phyloP scores from a whole-genome alignment of 2,113 vertebrate genomes.

The Gymnocephalus cernua region DNA sequence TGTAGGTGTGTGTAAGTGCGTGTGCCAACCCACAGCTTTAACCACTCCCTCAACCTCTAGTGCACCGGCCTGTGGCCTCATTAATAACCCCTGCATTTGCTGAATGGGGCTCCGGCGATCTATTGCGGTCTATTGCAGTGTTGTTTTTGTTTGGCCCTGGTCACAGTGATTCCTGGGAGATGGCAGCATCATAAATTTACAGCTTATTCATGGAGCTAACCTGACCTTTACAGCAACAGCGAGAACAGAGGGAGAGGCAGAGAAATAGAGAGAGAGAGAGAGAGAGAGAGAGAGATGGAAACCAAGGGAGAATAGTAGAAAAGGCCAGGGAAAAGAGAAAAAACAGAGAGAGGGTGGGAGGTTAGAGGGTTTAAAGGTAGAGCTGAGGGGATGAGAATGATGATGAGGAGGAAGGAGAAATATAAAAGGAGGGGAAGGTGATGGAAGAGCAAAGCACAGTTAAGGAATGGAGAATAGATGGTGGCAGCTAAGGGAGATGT shows the following conservation, averaged over 20 bases:
- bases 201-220: conserved; percentile 79
- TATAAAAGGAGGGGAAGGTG: conserved; percentile 34
- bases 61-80: conserved; percentile 65
- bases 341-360: conserved; percentile 22
- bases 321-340: conserved; percentile 54
- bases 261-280: conserved; percentile 16
- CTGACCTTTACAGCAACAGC: conserved; percentile 80
- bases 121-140: conserved; percentile 71
- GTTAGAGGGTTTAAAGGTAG: conserved; percentile 65
- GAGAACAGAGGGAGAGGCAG: conserved; percentile 44
- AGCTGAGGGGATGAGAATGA: conserved; percentile 58
- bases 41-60: conserved; percentile 65
- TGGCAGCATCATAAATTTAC: conserved; percentile 84
- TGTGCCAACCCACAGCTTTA: conserved; percentile 10
- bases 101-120: conserved; percentile 71
- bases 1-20: not conserved
- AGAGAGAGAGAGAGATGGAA: conserved; percentile 35
- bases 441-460: conserved; percentile 28
- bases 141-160: conserved; percentile 76
- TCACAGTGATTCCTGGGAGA: conserved; percentile 77
- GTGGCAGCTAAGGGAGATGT: conserved; percentile 48
- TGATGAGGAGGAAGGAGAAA: conserved; percentile 33
- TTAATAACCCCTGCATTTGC: conserved; percentile 79
- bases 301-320: conserved; percentile 49
- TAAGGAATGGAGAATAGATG: conserved; percentile 40